Conservation (phyloP, 1,140 invertebrate genomes). For the Drosophila auraria region DNA sequence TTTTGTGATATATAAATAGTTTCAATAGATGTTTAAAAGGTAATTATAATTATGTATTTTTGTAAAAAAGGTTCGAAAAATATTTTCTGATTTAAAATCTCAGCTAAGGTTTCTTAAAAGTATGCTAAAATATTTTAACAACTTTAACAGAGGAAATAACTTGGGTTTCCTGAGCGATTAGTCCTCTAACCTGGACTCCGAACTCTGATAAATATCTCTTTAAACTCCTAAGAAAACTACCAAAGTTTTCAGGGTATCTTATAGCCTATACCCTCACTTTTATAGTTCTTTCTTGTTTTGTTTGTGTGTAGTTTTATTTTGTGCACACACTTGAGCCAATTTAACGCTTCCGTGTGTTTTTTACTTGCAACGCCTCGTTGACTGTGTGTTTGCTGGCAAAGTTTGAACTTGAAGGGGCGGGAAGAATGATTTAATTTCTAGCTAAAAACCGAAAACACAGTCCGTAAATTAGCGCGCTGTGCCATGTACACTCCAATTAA, state of each 20-base stretch:
- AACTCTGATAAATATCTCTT: too few relatives aligned
- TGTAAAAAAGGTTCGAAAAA: too few relatives aligned
- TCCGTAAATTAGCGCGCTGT: constrained; percentile 28
- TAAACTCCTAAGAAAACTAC: too few relatives aligned
- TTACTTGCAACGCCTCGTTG: constrained; percentile 61
- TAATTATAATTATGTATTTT: too few relatives aligned
- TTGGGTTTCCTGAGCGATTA: too few relatives aligned
- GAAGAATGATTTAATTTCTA: constrained; percentile 41
- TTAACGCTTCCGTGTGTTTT: constrained; percentile 79
- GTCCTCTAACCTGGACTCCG: too few relatives aligned
- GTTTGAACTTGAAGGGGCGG: neutral
- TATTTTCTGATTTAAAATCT: too few relatives aligned
- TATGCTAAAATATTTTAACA: too few relatives aligned
- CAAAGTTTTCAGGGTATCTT: neutral
- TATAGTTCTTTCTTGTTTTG: constrained; percentile 1
- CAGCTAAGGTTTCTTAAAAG: too few relatives aligned
- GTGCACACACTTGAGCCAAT: constrained; percentile 69
- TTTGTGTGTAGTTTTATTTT: constrained; percentile 30
- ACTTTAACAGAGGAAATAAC: too few relatives aligned
- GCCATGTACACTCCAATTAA: constrained; percentile 46
- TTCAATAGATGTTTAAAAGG: too few relatives aligned
- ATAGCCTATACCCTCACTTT: neutral
- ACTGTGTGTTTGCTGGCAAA: constrained; percentile 19
- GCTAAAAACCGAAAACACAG: constrained; percentile 37
- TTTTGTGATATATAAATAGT: too few relatives aligned